A percentile compares a stretch with the other conserved stretches of the same genome.
Conservation (phyloP, 2,113 vertebrate genomes). For the Ifrita kowaldi region DNA sequence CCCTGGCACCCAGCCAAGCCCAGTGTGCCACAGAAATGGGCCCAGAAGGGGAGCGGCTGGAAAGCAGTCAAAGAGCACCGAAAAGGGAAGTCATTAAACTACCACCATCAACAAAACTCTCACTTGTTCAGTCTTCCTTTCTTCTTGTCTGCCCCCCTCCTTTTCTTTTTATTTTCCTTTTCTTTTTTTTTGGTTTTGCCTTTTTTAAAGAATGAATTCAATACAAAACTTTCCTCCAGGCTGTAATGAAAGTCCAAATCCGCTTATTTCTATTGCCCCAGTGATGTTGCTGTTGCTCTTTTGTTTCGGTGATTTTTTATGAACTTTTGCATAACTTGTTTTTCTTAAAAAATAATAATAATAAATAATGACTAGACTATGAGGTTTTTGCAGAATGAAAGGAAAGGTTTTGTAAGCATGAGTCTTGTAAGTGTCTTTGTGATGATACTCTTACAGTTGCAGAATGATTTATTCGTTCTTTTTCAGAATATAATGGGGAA, state of each 20-base stretch:
- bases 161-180: neutral
- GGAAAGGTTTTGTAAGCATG: neutral
- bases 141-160: neutral
- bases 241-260: constrained; percentile 22
- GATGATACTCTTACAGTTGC: neutral
- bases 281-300: neutral
- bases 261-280: neutral
- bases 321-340: neutral
- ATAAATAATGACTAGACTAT: neutral
- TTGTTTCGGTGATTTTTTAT: neutral
- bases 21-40: constrained; percentile 32
- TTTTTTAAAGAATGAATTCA: constrained; percentile 46
- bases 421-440: constrained; percentile 8
- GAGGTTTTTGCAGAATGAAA: neutral
- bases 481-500: neutral
- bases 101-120: neutral
- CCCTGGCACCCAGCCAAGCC: constrained; percentile 79
- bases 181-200: neutral
- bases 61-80: constrained; percentile 70
- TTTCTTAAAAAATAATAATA: neutral
- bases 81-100: constrained; percentile 73
- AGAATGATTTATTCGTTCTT: constrained; percentile 29
- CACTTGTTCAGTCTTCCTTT: constrained; percentile 41
- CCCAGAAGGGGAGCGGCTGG: constrained; percentile 47
- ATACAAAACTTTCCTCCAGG: constrained; percentile 35